Evolutionary conservation across 2,888 invertebrate genomes (phyloP).

Genomic region (Capitulum mitella): DNA sequence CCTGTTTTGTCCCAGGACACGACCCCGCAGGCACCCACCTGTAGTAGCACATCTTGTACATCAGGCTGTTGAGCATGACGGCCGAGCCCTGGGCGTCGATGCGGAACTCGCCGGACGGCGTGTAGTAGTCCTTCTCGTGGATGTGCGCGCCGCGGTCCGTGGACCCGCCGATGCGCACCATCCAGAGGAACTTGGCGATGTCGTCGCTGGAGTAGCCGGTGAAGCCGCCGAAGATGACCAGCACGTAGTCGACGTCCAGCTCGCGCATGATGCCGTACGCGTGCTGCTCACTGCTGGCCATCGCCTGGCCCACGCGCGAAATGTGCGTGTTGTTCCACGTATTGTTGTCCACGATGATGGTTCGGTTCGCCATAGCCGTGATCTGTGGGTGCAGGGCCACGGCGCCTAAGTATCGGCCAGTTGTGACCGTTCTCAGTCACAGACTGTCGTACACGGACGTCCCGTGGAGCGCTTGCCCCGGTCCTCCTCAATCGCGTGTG

Average conservation of each 20-base stretch:
- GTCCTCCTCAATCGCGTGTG: too few relatives aligned
- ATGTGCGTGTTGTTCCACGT: conserved; percentile 99
- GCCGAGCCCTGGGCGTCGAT: conserved; percentile 90
- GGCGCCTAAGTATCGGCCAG: too few relatives aligned
- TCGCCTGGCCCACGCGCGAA: conserved; percentile 94
- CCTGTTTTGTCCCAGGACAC: too few relatives aligned
- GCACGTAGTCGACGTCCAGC: conserved; percentile 92
- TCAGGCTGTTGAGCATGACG: conserved; percentile 87
- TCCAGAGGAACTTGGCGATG: conserved; percentile 99
- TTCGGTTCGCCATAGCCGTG: conserved; percentile 97
- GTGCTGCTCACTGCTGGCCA: conserved; percentile 93
- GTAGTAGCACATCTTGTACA: conserved; percentile 99
- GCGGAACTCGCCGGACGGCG: conserved; percentile 88
- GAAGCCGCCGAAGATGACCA: conserved; percentile 97
- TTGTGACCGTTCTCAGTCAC: too few relatives aligned
- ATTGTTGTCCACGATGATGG: conserved; percentile 96
- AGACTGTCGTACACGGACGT: too few relatives aligned
- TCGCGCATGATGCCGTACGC: conserved; percentile 98
- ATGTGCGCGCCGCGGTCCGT: conserved; percentile 91
- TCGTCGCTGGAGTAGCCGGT: conserved; percentile 98
- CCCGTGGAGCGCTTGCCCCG: too few relatives aligned
- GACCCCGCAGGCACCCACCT: conserved; percentile 51
- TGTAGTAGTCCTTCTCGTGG: conserved; percentile 94
- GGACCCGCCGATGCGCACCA: conserved; percentile 94
- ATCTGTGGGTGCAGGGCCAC: too few relatives aligned